These are phyloP conservation scores for Alloplasta piceator DNA, from an alignment of 2,888 invertebrate species.

Conservation along the genomic window DNA sequence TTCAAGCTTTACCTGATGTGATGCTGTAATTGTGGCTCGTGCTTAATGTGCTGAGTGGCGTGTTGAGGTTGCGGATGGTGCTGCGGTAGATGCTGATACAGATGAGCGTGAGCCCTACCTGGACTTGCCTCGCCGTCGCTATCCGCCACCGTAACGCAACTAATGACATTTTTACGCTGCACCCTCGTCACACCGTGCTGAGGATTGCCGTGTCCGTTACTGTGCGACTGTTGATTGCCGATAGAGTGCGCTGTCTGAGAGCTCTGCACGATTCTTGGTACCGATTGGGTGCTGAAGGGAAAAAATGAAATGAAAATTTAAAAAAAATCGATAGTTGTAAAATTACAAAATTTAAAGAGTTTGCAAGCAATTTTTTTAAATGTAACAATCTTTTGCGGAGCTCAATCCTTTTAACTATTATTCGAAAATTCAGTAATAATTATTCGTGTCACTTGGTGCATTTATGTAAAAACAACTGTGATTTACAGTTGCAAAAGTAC, in stretches of 20 bases:
- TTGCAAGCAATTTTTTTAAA: no score
- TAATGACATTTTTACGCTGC: slow-evolving; percentile 90
- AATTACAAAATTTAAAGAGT: no score
- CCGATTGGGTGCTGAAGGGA: slow-evolving; percentile 78
- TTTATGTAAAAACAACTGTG: no score
- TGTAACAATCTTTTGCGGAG: no score
- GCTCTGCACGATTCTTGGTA: slow-evolving; percentile 78
- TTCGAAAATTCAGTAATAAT: no score
- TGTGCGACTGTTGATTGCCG: slow-evolving; percentile 73
- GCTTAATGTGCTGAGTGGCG: slow-evolving; percentile 84
- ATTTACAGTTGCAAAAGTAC: no score
- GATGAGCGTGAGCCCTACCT: slow-evolving; percentile 83
- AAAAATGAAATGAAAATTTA: no score
- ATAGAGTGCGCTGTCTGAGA: slow-evolving; percentile 76
- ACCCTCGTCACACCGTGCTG: slow-evolving; percentile 70
- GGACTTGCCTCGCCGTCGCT: slow-evolving; percentile 89
- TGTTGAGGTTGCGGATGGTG: slow-evolving; percentile 80
- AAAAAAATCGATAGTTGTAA: no score
- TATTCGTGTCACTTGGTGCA: no score
- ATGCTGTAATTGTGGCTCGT: slow-evolving; percentile 84
- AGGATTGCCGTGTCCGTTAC: slow-evolving; percentile 65
- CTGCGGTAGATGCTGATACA: slow-evolving; percentile 74
- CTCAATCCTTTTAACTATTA: no score
- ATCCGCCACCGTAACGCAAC: slow-evolving; percentile 91
- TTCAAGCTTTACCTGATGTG: slow-evolving; percentile 77